These are phyloP conservation scores for Rousettus madagascariensis DNA, from an alignment of 2,797 vertebrate genomes.

Conservation along the genomic window DNA sequence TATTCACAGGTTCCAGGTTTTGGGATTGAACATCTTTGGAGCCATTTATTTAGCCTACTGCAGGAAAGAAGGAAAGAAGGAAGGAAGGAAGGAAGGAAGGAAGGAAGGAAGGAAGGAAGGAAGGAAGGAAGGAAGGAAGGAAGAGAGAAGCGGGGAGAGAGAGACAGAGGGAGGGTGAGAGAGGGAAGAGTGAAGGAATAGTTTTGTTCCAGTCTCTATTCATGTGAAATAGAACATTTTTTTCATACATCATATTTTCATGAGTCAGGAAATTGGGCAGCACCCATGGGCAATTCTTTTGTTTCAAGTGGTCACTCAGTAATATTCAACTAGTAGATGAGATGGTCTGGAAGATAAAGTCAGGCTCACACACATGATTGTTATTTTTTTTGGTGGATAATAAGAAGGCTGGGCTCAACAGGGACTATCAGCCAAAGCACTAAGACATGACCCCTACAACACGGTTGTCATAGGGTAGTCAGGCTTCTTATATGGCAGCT, in stretches of 20 bases:
- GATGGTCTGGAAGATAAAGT: background rate
- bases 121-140: background rate
- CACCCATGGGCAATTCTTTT: background rate
- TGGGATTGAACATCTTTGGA: background rate
- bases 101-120: rapidly evolving
- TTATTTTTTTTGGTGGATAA: background rate
- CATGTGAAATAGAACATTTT: background rate
- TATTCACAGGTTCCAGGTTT: background rate
- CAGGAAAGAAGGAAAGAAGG: background rate
- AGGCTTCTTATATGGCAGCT: background rate
- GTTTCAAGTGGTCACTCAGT: background rate
- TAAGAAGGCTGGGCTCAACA: background rate
- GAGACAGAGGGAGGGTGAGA: too few relatives aligned
- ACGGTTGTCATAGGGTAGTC: background rate
- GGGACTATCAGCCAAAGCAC: background rate
- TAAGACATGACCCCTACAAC: background rate
- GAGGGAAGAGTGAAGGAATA: background rate
- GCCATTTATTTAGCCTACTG: background rate
- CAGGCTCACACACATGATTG: background rate
- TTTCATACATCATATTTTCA: background rate
- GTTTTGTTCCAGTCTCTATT: background rate
- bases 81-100: too few relatives aligned
- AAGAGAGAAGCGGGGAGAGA: background rate
- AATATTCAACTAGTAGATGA: background rate
- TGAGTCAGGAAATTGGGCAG: background rate